phyloP scores from a whole-genome alignment of 2,797 vertebrate genomes.

The Alfaro cultratus region DNA sequence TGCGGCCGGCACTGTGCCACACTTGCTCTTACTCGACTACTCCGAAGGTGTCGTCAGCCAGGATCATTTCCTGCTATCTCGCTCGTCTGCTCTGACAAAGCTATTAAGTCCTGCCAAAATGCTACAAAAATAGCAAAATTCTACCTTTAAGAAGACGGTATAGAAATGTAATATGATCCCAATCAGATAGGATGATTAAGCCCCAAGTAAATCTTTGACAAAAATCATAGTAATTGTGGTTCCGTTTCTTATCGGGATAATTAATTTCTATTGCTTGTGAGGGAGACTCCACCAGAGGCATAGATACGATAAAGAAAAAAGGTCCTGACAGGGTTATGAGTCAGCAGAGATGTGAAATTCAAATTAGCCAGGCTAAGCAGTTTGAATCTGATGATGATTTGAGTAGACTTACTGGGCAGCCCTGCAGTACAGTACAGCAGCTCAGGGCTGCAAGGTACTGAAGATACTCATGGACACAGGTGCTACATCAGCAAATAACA shows the following conservation, averaged over 20 bases:
- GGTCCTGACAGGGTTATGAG: conserved; percentile 79
- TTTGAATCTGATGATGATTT: conserved; percentile 77
- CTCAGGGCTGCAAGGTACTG: conserved; percentile 57
- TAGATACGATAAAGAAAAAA: conserved; percentile 72
- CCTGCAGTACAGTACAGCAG: conserved; percentile 67
- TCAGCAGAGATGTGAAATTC: conserved; percentile 81
- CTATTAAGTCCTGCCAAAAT: conserved; percentile 53
- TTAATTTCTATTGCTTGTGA: conserved; percentile 67
- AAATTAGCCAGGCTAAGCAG: conserved; percentile 79
- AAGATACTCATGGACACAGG: conserved; percentile 67
- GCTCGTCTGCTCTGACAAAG: conserved; percentile 44
- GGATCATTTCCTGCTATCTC: conserved; percentile 53
- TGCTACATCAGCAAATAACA: conserved; percentile 76
- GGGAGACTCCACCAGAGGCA: conserved; percentile 61
- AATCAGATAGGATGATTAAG: conserved; percentile 56
- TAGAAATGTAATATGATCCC: conserved; percentile 24
- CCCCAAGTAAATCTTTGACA: conserved; percentile 57
- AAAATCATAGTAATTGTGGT: conserved; percentile 57
- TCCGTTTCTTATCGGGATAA: conserved; percentile 66
- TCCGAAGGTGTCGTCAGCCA: conserved; percentile 45
- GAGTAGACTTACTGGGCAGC: conserved; percentile 73
- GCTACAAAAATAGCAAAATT: conserved; percentile 45
- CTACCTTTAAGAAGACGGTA: conserved; percentile 48
- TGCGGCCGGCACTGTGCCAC: conserved; percentile 17
- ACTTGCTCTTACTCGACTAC: conserved; percentile 54